A percentile compares a stretch with the other conserved stretches of the same genome.
phyloP scores from a whole-genome alignment of 2,888 invertebrate genomes.

The Alentia gelatinosa region DNA sequence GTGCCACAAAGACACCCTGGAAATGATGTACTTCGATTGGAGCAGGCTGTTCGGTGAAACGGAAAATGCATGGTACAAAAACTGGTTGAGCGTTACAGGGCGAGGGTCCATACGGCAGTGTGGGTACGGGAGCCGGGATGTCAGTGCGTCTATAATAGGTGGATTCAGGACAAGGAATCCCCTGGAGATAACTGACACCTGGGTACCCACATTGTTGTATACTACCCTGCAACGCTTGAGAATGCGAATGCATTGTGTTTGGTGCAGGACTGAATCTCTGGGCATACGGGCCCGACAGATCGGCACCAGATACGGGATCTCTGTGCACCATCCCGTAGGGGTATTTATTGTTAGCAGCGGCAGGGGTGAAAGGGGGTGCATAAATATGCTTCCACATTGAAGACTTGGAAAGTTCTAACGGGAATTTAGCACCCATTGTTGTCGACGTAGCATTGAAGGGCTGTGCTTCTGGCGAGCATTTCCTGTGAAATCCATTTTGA shows the following conservation, averaged over 20 bases:
- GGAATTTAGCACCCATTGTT: background rate
- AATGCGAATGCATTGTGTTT: background rate
- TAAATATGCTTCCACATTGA: background rate
- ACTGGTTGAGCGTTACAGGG: background rate
- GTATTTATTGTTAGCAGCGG: background rate
- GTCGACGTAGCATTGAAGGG: background rate
- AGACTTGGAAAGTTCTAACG: background rate
- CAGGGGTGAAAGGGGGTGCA: background rate
- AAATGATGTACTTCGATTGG: background rate
- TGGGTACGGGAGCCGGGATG: background rate
- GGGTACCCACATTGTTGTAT: background rate
- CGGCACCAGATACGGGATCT: background rate
- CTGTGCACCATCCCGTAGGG: background rate
- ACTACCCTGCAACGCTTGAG: too few relatives aligned
- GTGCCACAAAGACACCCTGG: background rate
- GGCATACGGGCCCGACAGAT: background rate
- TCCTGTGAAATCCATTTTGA: too few relatives aligned
- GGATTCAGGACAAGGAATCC: too few relatives aligned
- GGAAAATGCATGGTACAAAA: background rate
- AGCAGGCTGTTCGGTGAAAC: background rate
- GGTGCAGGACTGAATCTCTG: background rate
- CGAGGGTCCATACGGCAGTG: background rate
- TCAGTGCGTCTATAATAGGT: too few relatives aligned
- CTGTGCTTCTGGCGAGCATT: too few relatives aligned
- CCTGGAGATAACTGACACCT: background rate